These are phyloP conservation scores for Botia kubotai DNA, from an alignment of 2,797 vertebrate genomes.

Conservation along the genomic window DNA sequence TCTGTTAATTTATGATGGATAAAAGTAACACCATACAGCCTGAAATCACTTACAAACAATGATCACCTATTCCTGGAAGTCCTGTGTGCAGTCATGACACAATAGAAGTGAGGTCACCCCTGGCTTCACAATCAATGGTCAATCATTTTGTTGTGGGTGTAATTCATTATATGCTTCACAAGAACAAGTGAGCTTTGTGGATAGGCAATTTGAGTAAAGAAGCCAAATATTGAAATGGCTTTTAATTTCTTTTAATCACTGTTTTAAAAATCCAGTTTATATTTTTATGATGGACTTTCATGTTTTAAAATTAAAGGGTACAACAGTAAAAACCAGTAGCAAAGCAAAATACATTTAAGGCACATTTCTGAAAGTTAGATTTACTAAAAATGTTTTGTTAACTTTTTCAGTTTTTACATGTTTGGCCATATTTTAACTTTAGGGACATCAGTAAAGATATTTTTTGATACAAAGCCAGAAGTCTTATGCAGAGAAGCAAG, in stretches of 20 bases:
- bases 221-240: too few relatives aligned
- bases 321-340: not conserved
- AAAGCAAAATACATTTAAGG: not conserved
- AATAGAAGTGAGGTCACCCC: not conserved
- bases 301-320: not conserved
- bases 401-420: too few relatives aligned
- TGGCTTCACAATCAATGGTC: conserved; percentile 2
- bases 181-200: conserved; percentile 1
- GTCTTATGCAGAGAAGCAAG: not conserved
- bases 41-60: not conserved
- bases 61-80: conserved; percentile 8
- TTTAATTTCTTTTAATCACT: not conserved
- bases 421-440: not conserved
- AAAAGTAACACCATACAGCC: conserved; percentile 8
- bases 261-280: not conserved
- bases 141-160: not conserved
- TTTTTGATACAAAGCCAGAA: not conserved
- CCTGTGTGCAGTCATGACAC: conserved; percentile 8
- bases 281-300: not conserved
- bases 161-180: conserved; percentile 15
- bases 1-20: not conserved
- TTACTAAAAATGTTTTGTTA: too few relatives aligned
- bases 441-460: not conserved
- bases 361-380: too few relatives aligned
- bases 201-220: not conserved